Evolutionary conservation across 1,140 invertebrate species (phyloP).

Genomic region (Capitella teleta): DNA sequence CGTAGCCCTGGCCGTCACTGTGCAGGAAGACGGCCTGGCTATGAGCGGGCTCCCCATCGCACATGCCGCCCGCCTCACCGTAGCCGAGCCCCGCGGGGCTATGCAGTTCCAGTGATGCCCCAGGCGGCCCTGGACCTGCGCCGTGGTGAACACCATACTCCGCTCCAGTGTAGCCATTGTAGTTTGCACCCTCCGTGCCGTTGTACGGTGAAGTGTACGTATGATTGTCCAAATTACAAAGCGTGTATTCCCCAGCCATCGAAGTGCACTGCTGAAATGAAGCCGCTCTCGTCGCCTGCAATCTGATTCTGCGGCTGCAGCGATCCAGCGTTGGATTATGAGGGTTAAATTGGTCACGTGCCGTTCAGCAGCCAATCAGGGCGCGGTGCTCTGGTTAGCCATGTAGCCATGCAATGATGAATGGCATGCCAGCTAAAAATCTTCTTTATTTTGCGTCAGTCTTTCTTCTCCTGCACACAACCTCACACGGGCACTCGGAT

Average conservation of each 20-base stretch:
- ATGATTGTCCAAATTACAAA: slow-evolving; percentile 14
- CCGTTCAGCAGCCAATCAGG: slow-evolving; percentile 6
- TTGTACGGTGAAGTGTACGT: slow-evolving; percentile 7
- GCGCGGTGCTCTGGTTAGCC: slow-evolving; percentile 1
- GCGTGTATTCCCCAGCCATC: slow-evolving; percentile 10
- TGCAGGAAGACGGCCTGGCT: too few relatives aligned
- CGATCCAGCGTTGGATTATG: slow-evolving; percentile 8
- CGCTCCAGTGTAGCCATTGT: too few relatives aligned
- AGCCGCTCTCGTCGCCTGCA: not conserved
- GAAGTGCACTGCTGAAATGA: not conserved
- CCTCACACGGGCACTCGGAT: too few relatives aligned
- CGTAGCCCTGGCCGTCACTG: too few relatives aligned
- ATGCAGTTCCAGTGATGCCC: not conserved
- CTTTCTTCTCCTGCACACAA: too few relatives aligned
- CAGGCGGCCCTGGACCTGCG: too few relatives aligned
- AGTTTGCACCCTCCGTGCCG: not conserved
- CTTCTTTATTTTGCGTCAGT: too few relatives aligned
- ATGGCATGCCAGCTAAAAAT: too few relatives aligned
- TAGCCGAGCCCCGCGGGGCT: not conserved
- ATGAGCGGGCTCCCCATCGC: too few relatives aligned
- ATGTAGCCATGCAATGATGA: too few relatives aligned
- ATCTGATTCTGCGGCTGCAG: not conserved
- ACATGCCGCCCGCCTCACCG: too few relatives aligned
- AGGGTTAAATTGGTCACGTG: slow-evolving; percentile 14
- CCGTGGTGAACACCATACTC: too few relatives aligned